These are phyloP conservation scores for Cantharis rustica DNA, from an alignment of 2,888 invertebrate species.

Conservation along the genomic window DNA sequence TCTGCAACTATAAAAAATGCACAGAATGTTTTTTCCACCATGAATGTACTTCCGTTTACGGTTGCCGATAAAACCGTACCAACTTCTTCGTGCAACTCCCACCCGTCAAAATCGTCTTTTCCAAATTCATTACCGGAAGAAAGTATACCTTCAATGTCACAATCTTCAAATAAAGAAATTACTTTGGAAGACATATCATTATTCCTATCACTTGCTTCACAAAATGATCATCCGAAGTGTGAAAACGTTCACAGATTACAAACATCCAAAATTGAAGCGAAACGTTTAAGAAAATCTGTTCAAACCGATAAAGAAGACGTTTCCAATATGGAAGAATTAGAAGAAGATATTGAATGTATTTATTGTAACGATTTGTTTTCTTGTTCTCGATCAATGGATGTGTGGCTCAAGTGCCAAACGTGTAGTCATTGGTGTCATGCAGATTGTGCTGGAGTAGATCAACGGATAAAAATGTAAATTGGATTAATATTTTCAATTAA, in stretches of 20 bases:
- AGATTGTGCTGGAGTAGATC: conserved; percentile 21
- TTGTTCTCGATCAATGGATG: conserved; percentile 25
- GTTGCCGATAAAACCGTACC: neutral
- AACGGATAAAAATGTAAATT: neutral
- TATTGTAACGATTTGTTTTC: conserved; percentile 25
- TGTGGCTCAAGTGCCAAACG: conserved; percentile 23
- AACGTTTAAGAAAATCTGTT: neutral
- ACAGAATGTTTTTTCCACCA: neutral
- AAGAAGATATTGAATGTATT: neutral
- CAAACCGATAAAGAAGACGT: neutral
- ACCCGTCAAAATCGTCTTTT: no score
- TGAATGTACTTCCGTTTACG: neutral
- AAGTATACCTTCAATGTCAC: neutral
- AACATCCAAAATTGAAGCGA: neutral
- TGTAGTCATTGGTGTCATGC: conserved; percentile 30
- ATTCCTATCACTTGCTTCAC: no score
- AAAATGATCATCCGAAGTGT: neutral
- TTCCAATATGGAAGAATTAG: neutral
- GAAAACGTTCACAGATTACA: neutral
- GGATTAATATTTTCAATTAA: neutral
- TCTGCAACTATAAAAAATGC: neutral
- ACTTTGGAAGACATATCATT: no score
- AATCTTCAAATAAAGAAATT: no score
- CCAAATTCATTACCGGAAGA: no score
- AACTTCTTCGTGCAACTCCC: neutral